A percentile compares a stretch with the other conserved stretches of the same genome.
phyloP scores from a whole-genome alignment of 2,113 vertebrate genomes.

The Limanda limanda region DNA sequence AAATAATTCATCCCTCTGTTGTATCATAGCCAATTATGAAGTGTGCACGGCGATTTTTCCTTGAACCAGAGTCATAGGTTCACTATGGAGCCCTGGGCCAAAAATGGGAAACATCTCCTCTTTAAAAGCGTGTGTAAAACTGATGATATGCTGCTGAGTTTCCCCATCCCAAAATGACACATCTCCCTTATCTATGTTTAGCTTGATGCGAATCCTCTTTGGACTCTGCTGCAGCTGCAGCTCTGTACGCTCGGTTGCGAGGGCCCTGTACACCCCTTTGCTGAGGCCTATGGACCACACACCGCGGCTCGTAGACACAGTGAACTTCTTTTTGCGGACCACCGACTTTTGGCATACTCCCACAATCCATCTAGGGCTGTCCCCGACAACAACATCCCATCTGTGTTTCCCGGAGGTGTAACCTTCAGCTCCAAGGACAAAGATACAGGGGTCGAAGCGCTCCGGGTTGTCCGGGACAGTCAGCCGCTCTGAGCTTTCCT shows the following conservation, averaged over 20 bases:
- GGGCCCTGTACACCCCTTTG: slow-evolving; percentile 74
- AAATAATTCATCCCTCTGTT: not conserved
- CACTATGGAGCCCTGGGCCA: slow-evolving; percentile 79
- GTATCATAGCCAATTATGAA: slow-evolving; percentile 40
- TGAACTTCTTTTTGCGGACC: slow-evolving; percentile 81
- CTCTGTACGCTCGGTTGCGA: slow-evolving; percentile 62
- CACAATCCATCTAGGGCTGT: slow-evolving; percentile 81
- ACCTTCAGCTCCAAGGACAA: slow-evolving; percentile 78
- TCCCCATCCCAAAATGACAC: slow-evolving; percentile 80
- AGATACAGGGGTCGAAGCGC: slow-evolving; percentile 82
- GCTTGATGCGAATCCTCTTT: slow-evolving; percentile 70
- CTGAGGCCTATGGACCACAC: slow-evolving; percentile 81
- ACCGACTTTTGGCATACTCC: slow-evolving; percentile 80
- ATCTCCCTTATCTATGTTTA: slow-evolving; percentile 75
- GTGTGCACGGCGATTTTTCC: slow-evolving; percentile 75
- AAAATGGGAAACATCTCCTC: slow-evolving; percentile 82
- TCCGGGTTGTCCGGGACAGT: slow-evolving; percentile 73
- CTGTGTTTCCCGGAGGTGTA: slow-evolving; percentile 79
- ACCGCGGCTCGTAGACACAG: slow-evolving; percentile 72
- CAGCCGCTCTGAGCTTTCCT: slow-evolving; percentile 71
- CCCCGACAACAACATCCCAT: slow-evolving; percentile 80
- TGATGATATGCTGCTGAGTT: slow-evolving; percentile 68
- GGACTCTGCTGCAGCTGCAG: slow-evolving; percentile 59
- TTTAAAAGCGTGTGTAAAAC: slow-evolving; percentile 76
- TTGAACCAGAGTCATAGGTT: slow-evolving; percentile 66